Evolutionary conservation across 2,113 vertebrate genomes (phyloP).

Genomic region (Chlorocebus sabaeus): DNA sequence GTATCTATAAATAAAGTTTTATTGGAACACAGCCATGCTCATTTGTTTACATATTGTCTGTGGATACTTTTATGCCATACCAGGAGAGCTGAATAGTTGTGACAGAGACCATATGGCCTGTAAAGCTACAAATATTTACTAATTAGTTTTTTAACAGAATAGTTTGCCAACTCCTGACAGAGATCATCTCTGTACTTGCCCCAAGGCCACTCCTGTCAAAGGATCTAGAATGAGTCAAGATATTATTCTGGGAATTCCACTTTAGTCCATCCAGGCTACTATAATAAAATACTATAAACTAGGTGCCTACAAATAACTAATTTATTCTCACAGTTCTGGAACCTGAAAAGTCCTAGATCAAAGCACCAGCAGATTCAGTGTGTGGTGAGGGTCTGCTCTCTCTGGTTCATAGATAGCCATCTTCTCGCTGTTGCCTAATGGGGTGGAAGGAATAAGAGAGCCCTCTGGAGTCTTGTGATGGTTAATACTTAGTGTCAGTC

Average conservation of each 20-base stretch:
- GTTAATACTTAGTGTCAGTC: too few species aligned
- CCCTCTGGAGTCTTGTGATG: background rate
- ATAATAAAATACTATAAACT: background rate
- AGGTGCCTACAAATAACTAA: background rate
- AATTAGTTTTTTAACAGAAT: background rate
- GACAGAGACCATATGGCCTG: background rate
- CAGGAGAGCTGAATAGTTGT: background rate
- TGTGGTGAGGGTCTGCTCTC: background rate
- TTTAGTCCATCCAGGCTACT: background rate
- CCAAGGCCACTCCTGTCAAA: background rate
- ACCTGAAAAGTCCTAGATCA: background rate
- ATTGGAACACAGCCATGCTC: background rate
- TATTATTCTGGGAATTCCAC: background rate
- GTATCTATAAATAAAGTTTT: conserved; percentile 37
- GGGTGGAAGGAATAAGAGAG: background rate
- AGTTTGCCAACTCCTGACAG: background rate
- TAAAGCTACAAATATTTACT: conserved; percentile 16
- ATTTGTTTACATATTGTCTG: background rate
- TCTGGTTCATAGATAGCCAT: background rate
- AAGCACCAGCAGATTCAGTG: background rate
- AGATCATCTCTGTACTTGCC: background rate
- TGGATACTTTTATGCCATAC: background rate
- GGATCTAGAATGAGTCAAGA: background rate
- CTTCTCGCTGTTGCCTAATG: background rate
- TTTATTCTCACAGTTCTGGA: background rate